Evolutionary conservation across 2,113 vertebrate species (phyloP), one percentile per base, ranked within the genome.

Genomic region (Pontoporia blainvillei): DNA sequence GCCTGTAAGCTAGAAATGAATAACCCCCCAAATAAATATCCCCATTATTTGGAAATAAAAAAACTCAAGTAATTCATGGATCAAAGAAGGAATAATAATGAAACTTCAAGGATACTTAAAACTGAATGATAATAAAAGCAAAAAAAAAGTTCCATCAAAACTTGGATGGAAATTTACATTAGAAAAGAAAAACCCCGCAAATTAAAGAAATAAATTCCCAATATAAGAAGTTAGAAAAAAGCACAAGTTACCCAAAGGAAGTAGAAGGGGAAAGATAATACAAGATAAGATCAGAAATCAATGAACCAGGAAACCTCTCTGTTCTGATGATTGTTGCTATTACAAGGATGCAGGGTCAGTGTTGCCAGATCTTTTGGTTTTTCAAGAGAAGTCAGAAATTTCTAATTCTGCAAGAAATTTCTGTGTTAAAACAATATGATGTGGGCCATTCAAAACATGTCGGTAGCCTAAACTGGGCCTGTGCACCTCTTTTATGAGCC

Each of bases 11-110:
- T 84, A 79, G 75, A 94, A 92, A 87, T 95, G 46, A 95, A 81
- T 92, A 92, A n/a, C 21, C 12, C 29, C 8, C 18, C 4, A 21
- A 89, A 81, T 44, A 90, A 79, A 76, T 67, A 36, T 67, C 20
- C 18, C 9, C 12, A 59, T 86, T 93, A 82, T 75, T 87, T 89
- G 20, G 29, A 95, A 96, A 88, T 96, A 90, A 90, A 66, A 76
- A 7, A 21, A 73, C 59, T 91, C 72, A 64, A 91, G 61, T 85
- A 90, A 83, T 88, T 91, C 34, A 44, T 73, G 6, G 7, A 5
- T 91, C 41, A n/a, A 71, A 84, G 31, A 92, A 94, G 39, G 66
- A 75, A 39, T 90, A 72, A 75, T 57, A 76, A 75, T 49, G 67
- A 15, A 90, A 73, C 41, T 72, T 86, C 44, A 62, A 73, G 95